A percentile compares a stretch with the other conserved stretches of the same genome.
phyloP scores from a whole-genome alignment of 2,888 invertebrate genomes.

The Neuroscelio doddi region DNA sequence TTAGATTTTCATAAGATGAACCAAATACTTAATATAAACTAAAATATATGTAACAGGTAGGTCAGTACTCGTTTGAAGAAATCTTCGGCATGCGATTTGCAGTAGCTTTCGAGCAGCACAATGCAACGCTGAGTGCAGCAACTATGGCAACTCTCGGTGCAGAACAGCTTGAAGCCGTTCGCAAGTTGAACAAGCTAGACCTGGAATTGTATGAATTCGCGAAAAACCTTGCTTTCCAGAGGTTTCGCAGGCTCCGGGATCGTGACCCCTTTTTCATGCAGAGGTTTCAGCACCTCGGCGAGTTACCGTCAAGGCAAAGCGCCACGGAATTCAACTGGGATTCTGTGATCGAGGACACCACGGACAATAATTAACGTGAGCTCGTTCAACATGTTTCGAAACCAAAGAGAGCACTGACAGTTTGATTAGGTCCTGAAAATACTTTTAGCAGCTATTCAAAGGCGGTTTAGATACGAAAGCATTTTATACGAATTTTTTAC shows the following conservation, averaged over 20 bases:
- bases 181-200: conserved; percentile 89
- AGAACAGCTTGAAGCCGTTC: conserved; percentile 83
- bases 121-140: conserved; percentile 89
- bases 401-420: conserved; percentile 56
- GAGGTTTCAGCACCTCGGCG: conserved; percentile 88
- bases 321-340: conserved; percentile 93
- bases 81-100: conserved; percentile 93
- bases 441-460: conserved; percentile 52
- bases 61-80: conserved; percentile 95
- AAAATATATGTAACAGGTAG: conserved; percentile 74
- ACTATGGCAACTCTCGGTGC: conserved; percentile 85
- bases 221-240: conserved; percentile 87
- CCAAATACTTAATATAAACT: no score
- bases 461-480: conserved; percentile 45
- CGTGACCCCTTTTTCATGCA: conserved; percentile 87
- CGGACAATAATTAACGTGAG: conserved; percentile 64
- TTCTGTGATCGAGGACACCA: conserved; percentile 83
- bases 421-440: conserved; percentile 51
- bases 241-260: conserved; percentile 86
- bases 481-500: conserved; percentile 58
- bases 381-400: conserved; percentile 33
- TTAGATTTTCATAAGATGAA: no score
- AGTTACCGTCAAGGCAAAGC: conserved; percentile 82
- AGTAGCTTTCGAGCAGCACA: conserved; percentile 93
- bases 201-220: conserved; percentile 95